Base-by-base conservation (phyloP, 2,113 vertebrate genomes). In the Pygoscelis adeliae region DNA sequence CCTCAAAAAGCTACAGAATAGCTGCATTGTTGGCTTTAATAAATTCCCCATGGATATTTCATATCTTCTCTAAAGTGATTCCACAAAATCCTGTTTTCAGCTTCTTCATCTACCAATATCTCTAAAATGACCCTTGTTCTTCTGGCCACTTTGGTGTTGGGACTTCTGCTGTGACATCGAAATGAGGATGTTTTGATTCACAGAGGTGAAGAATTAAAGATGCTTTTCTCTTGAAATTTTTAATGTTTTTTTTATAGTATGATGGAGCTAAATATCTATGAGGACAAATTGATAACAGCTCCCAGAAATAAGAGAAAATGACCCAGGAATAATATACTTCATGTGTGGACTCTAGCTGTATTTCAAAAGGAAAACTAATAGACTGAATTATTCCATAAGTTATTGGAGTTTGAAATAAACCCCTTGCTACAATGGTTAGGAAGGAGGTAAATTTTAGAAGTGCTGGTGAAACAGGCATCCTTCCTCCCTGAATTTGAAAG, bases 61-160 rank as follows among this genome's bases (percentile, higher is more conserved):
- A 50, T 61, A 30, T 15, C 52, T 44, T 61, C 19, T 23, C 44
- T 38, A 95, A 98, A 96, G 80, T 95, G 71, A 50, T 93, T 97
- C 90, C 83, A 89, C 63, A 90, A 93, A 98, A 97, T 93, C 87
- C 73, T 96, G 90, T 96, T 96, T 97, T 97, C 91, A 94, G 47
- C 71, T 96, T 72, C 95, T 91, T 96, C 61, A 93, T 86, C 92
- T 97, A 61, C 71, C 66, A 83, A 66, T 96, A 94, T 77, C 86
- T 97, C 86, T 97, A 92, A 84, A 92, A 85, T 74, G 42, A 74
- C 63, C 58, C 49, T 83, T 80, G 49, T 87, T 95, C 84, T 96
- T 96, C 82, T 67, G 92, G 71, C 47, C 87, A 77, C 78, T 96
- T 93, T 93, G 91, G 91, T 86, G 42, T 91, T 92, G 71, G 67